Percentiles rank a stretch among this genome's conserved stretches.
phyloP scores from a whole-genome alignment of 2,888 invertebrate species.

The Caenorhabditis drosophilae region DNA sequence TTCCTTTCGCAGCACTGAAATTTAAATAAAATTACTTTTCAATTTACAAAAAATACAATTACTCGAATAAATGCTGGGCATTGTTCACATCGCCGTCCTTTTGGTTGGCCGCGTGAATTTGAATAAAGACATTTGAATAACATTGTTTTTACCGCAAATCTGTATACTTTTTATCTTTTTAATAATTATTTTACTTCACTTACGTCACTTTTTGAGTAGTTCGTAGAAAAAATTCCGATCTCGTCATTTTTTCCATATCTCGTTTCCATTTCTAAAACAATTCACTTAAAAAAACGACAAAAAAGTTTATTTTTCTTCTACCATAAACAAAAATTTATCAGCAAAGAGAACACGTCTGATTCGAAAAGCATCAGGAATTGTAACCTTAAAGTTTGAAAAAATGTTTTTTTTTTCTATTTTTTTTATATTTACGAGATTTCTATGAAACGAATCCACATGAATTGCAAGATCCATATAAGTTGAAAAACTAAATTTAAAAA shows the following conservation, averaged over 20 bases:
- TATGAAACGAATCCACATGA: slow-evolving; percentile 34
- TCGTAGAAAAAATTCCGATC: slow-evolving; percentile 25
- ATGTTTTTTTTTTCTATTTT: too few relatives aligned
- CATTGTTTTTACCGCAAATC: slow-evolving; percentile 16
- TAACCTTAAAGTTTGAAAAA: too few relatives aligned
- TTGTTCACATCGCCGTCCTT: slow-evolving; percentile 27
- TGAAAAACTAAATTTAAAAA: slow-evolving; percentile 19
- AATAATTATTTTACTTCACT: background rate
- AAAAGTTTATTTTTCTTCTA: slow-evolving; percentile 1
- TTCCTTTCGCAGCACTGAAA: slow-evolving; percentile 28
- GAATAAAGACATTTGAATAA: slow-evolving; percentile 30
- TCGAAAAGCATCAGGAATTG: slow-evolving; percentile 5
- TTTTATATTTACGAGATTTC: too few relatives aligned
- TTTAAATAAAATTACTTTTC: background rate
- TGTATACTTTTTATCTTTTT: background rate
- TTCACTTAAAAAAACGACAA: background rate
- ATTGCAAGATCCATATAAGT: slow-evolving; percentile 45
- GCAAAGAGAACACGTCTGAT: slow-evolving; percentile 15
- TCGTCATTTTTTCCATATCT: slow-evolving; percentile 18
- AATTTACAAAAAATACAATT: background rate
- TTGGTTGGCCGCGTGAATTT: slow-evolving; percentile 27
- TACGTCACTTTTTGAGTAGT: slow-evolving; percentile 30
- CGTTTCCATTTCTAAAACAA: slow-evolving; percentile 22
- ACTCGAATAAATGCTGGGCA: slow-evolving; percentile 45
- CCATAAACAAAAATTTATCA: slow-evolving; percentile 16